Percentiles rank a stretch among this genome's conserved stretches.
These are phyloP conservation scores for Acinonyx jubatus DNA, from an alignment of 2,113 vertebrate species.

Conservation along the genomic window DNA sequence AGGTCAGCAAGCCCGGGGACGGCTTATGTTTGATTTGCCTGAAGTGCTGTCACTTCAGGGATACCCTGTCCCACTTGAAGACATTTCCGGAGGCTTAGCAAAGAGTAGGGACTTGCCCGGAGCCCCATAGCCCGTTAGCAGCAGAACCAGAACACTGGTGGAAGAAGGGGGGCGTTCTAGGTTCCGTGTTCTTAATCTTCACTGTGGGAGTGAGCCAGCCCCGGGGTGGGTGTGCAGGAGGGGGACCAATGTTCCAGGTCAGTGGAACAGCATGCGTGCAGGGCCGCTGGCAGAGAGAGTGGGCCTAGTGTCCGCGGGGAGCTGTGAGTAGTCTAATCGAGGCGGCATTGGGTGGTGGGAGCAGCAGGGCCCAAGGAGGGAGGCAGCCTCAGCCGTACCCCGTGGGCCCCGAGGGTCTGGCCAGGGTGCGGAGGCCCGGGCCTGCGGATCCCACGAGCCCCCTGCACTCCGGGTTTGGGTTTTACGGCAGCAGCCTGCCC, in stretches of 20 bases:
- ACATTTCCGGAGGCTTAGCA: not conserved
- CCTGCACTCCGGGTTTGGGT: not conserved
- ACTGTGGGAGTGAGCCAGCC: not conserved
- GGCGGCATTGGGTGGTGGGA: not conserved
- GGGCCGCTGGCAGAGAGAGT: fast-evolving
- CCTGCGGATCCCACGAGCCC: fast-evolving
- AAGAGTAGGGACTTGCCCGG: not conserved
- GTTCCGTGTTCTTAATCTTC: not conserved
- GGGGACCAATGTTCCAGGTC: not conserved
- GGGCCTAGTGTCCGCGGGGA: not conserved
- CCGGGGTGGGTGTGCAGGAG: fast-evolving
- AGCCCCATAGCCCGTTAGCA: not conserved
- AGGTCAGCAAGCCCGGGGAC: not conserved
- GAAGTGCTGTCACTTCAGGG: not conserved
- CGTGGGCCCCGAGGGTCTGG: not conserved
- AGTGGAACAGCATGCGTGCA: not conserved
- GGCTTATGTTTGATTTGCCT: not conserved
- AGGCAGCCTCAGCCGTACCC: fast-evolving
- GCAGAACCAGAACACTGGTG: not conserved
- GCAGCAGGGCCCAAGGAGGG: fast-evolving
- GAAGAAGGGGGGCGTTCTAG: not conserved
- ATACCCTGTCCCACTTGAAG: not conserved
- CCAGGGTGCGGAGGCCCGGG: not conserved
- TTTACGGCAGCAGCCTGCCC: not conserved
- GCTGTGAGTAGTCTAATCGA: not conserved